Evolutionary conservation across 2,888 invertebrate genomes (phyloP), one percentile per base, ranked within the genome.

Genomic region (Meloe dianella): DNA sequence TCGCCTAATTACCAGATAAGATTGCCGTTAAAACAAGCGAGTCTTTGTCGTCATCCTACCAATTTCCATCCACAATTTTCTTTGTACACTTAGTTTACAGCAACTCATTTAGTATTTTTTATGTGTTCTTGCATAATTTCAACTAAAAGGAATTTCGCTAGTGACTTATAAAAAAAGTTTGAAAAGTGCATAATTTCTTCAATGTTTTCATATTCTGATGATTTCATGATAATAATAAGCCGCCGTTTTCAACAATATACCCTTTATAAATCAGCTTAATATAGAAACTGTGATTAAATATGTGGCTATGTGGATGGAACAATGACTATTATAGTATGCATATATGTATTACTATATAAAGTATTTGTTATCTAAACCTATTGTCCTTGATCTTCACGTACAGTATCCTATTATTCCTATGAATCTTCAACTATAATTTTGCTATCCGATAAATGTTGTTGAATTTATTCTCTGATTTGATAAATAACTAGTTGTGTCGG

Each of bases 1-100:
- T 75, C 73, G 72, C 74, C 77, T 80, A 79, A 80, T 80, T 79
- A 78, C 78, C 71, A 77, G 78, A 79, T 80, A 80, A 79, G 78
- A 77, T 76, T 74, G 75, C 69, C 74, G 75, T 74, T 75, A 75
- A 77, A 73, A 72, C 74, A 71, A 71, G 73, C 69, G 71, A 73
- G 70, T 75, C 77, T 77, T 78, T 75, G 75, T 78, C 71, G 73
- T 69, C 66, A 73, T 73, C 73, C 71, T 30, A 57, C 59, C 64
- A 60, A 68, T 67, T 67, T 65, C 65, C 66, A 71, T 71, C 66
- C 66, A 65, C 65, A 65, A 69, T 72, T 67, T 69, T 73, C 67
- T 63, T 73, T 67, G 57, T 60, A 66, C 59, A 57, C n/a, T n/a
- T 62, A 71, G 68, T 72, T 75, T 71, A 70, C 69, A 70, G 66